Evolutionary conservation across 1,140 invertebrate species (phyloP), one percentile per base, ranked within the genome.

Genomic region (Agrilus planipennis): DNA sequence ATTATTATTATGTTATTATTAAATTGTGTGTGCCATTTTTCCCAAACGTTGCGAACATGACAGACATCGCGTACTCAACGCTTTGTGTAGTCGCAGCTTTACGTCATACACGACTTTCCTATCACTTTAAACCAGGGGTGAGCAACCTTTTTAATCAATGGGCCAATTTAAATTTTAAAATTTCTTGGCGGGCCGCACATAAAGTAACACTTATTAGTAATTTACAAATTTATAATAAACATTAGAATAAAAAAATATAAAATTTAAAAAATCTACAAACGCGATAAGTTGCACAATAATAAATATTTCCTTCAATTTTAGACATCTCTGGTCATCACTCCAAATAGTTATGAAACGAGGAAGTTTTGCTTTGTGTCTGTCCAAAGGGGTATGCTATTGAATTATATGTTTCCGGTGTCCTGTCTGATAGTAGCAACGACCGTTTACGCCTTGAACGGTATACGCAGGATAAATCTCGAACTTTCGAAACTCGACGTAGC

Each of bases 331-430:
- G 63, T 69, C 2, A 52, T 72, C 7, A 73, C 75, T 22, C 71
- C 75, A 43, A 61, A 72, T 43, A 77, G 77, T 34, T 81, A 79
- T 52, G 78, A 82, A 61, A 76, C 72, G 3, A 71, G 71, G 42
- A 68, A 71, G 46, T 82, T 78, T 50, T 82, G 79, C 54, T 82
- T 78, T 73, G 75, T 81, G 66, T 80, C 77, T 0, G 71, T 81
- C 17, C 73, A 78, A 54, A 73, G 75, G 53, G 77, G 77, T 3
- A 81, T 81, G 75, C 66, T 81, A 4, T 61, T 79, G 46, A 78
- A 79, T 15, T 81, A 79, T 47, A 78, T 81, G 68, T 61, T 77
- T 12, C 79, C 79, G 15, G 70, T 76, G 0, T 77, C 73, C 47
- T 57, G 72, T 17, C 57, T 81, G 11, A 79, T 82, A 29, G 51